Evolutionary conservation across 2,888 invertebrate species (phyloP), one percentile per base, ranked within the genome.

Genomic region (Lasioglossum vierecki): DNA sequence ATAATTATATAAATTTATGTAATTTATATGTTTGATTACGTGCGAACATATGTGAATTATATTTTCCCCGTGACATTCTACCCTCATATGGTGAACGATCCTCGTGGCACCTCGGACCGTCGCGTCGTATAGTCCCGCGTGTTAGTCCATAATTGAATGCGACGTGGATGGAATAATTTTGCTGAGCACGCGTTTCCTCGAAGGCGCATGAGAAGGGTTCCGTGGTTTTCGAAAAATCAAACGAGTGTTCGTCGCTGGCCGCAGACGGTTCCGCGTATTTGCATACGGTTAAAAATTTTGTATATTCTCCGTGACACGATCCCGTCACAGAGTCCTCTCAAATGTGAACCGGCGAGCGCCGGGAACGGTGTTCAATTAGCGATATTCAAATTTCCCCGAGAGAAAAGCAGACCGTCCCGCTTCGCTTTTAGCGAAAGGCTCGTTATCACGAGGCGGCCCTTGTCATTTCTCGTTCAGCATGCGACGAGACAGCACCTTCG

Each of bases 371-470:
- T 79, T 82, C 79, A 74, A 70, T 80, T 73, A 79, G 68, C 79
- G 30, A 82, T 68, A 74, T 82, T 82, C 35, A 80, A 82, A 79
- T 82, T 82, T 74, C 35, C n/a, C 26, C 18, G 46, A 18, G 53
- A n/a, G 68, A 74, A 53, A 82, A 73, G 53, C 73, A 60, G 46
- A 30, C n/a, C 46, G 60, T 30, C 30, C 18, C 39, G 44, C 60
- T 49, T 66, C 63, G 72, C 49, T 75, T 82, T 81, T 73, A 82
- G 63, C 44, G 63, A 35, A 57, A 46, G 78, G 53, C 71, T 82
- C 71, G 84, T 82, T 84, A 84, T 78, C 70, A 26, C 70, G 39
- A 66, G 60, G 53, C 63, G 35, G 79, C 35, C 82, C 80, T 66
- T 63, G 83, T 77, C 80, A 46, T 83, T 85, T 80, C 80, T 75